These are phyloP conservation scores for Tetramorium bicarinatum DNA, from an alignment of 2,888 invertebrate genomes.

Conservation along the genomic window DNA sequence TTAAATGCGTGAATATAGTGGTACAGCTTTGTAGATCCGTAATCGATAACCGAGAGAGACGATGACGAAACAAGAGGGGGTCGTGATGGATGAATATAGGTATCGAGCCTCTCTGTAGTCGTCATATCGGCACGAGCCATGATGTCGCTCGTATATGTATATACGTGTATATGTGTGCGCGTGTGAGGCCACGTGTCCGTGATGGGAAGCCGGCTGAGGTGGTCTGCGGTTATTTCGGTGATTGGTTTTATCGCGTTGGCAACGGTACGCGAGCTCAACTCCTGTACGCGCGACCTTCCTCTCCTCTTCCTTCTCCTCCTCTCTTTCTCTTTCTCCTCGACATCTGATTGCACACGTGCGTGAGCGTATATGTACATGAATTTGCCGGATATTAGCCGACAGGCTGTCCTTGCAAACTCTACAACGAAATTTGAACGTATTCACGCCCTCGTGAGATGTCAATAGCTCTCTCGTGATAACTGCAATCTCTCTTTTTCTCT, in stretches of 20 bases:
- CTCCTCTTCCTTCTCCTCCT: not conserved
- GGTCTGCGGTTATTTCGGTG: conserved; percentile 85
- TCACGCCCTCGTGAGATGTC: not conserved
- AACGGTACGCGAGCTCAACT: conserved; percentile 81
- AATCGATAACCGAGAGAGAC: conserved; percentile 32
- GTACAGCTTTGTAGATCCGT: conserved; percentile 10
- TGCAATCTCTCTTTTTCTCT: no score
- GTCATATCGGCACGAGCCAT: conserved; percentile 42
- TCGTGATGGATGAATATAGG: conserved; percentile 62
- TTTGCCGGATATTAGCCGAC: conserved; percentile 71
- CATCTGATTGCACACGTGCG: conserved; percentile 47
- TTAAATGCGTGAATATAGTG: not conserved
- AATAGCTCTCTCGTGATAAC: not conserved
- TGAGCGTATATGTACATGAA: conserved; percentile 74
- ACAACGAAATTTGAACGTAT: conserved; percentile 27
- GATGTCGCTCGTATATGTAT: conserved; percentile 29
- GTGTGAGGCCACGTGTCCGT: conserved; percentile 78
- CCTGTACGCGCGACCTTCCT: conserved; percentile 57
- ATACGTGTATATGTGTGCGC: conserved; percentile 41
- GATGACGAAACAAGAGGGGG: conserved; percentile 48
- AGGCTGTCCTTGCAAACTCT: conserved; percentile 58
- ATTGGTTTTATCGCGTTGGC: conserved; percentile 85
- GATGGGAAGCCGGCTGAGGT: conserved; percentile 83
- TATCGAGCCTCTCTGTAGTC: conserved; percentile 63
- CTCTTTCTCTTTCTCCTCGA: not conserved